These are phyloP conservation scores for Amphipoea oculea DNA, from an alignment of 2,888 invertebrate species.

Conservation along the genomic window DNA sequence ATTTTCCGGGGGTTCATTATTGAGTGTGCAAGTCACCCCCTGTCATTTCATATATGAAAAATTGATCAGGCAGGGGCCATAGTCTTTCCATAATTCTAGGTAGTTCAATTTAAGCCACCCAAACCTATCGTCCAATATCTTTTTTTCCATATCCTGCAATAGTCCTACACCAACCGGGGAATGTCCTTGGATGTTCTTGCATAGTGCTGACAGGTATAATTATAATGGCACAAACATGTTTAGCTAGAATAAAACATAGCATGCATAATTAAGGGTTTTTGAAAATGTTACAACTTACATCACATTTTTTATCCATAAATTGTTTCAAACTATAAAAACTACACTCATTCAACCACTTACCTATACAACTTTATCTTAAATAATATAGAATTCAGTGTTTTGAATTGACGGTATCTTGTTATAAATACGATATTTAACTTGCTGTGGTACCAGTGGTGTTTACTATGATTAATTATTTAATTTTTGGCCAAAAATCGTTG, in stretches of 20 bases:
- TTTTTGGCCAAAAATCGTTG: not conserved
- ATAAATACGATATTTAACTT: not conserved
- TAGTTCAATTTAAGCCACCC: not conserved
- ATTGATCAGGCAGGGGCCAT: too few relatives aligned
- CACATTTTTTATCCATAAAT: not conserved
- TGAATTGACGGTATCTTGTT: not conserved
- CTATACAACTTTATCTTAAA: too few relatives aligned
- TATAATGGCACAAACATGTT: not conserved
- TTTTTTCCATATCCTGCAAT: not conserved
- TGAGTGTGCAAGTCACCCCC: not conserved
- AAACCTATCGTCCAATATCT: not conserved
- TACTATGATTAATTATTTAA: not conserved
- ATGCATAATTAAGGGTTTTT: not conserved
- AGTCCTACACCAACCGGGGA: not conserved
- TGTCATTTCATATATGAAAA: not conserved
- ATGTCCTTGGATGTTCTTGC: not conserved
- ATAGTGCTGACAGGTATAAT: not conserved
- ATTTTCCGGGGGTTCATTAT: not conserved
- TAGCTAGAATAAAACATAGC: not conserved
- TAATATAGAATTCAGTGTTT: not conserved
- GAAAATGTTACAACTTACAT: not conserved
- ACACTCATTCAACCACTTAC: too few relatives aligned
- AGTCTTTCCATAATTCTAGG: not conserved
- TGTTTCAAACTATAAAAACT: not conserved
- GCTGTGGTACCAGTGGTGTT: not conserved